Evolutionary conservation across 2,113 vertebrate genomes (phyloP).

Genomic region (Puma concolor): DNA sequence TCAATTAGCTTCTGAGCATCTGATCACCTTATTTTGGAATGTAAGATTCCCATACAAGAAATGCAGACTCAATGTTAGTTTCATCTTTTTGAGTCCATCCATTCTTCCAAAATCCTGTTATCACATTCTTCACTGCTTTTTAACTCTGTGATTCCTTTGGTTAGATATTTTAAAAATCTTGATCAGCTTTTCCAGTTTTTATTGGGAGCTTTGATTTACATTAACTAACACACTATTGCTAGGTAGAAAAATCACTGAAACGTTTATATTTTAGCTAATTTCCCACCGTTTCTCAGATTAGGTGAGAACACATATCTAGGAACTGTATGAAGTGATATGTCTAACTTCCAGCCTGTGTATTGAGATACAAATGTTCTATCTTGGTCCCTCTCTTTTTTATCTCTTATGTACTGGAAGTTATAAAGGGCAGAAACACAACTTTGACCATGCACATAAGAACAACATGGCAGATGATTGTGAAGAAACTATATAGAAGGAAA

Average conservation of each 20-base stretch:
- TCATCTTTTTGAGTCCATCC: neutral
- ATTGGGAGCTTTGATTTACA: neutral
- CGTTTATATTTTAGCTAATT: neutral
- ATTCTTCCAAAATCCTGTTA: neutral
- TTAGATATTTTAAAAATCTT: neutral
- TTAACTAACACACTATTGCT: neutral
- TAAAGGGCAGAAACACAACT: neutral
- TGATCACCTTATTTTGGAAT: neutral
- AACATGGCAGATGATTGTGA: neutral
- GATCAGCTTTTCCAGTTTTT: neutral
- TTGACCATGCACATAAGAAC: neutral
- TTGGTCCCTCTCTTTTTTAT: neutral
- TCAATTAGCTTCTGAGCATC: neutral
- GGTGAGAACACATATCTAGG: neutral
- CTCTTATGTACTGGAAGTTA: neutral
- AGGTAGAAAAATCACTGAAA: neutral
- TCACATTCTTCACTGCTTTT: neutral
- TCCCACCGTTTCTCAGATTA: neutral
- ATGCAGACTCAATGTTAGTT: neutral
- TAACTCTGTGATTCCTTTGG: neutral
- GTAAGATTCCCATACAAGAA: neutral
- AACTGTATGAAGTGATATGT: neutral
- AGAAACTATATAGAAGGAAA: neutral
- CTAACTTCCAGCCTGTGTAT: neutral
- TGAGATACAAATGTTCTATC: neutral